Evolutionary conservation across 1,140 invertebrate species (phyloP), one percentile per base, ranked within the genome.

Genomic region (Oedothorax gibbosus): DNA sequence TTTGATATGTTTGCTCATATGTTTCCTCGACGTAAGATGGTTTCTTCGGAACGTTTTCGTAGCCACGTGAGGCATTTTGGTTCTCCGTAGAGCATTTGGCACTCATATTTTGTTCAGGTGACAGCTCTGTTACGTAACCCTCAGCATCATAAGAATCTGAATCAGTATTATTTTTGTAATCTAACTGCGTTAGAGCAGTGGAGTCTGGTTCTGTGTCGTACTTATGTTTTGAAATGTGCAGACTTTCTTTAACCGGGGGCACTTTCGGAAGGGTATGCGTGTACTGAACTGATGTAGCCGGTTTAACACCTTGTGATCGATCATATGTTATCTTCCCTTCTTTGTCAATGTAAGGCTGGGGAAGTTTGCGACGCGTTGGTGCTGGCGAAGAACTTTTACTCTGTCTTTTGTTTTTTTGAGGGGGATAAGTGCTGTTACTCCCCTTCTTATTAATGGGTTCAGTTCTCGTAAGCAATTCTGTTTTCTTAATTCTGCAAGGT

Each of bases 311-410:
- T 57, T 56, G 81, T 10, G 81, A 76, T 35, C 35, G 64, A 51
- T 84, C 83, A n/a, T 77, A 85, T 0, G 75, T 78, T 4, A 85
- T 85, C n/a, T 78, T 77, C 5, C 83, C 83, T 14, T 64, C 69
- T 20, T 77, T 78, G 53, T 77, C 75, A 18, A 85, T 85, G 56
- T 77, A 77, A 12, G 83, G 83, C 62, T 85, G 83, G 7, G 83
- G 83, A 50, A 85, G 60, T 62, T 85, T 85, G 18, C 83, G 64
- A 11, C 83, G 53, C 18, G 71, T 64, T 0, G 81, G 71, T 6
- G 64, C 62, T 10, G 81, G 81, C 0, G 72, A 76, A 7, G 78
- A 21, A 60, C 66, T 56, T 68, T 76, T 75, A 18, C 12, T 6
- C 50, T 75, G 60, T 10, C 18, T 21, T 56, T 57, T 54, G 11